Percentiles rank a stretch among this genome's conserved stretches.
These are phyloP conservation scores for Sinopyrophorus schimmeli DNA, from an alignment of 2,888 invertebrate genomes.

Conservation along the genomic window DNA sequence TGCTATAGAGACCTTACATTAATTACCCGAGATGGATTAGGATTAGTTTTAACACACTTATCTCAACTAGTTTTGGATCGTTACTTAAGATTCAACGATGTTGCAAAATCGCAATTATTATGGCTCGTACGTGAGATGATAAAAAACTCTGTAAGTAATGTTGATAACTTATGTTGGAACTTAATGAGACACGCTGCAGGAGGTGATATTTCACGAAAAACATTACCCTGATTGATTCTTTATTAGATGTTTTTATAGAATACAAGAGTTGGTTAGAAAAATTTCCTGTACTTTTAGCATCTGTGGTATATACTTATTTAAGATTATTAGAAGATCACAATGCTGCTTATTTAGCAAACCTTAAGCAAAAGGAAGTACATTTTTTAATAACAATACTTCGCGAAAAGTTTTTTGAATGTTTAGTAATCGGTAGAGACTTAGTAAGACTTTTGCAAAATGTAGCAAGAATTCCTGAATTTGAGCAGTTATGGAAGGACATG, in stretches of 20 bases:
- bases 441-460: slow-evolving; percentile 87
- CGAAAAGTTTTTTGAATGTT: slow-evolving; percentile 88
- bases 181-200: slow-evolving; percentile 93
- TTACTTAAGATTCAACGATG: slow-evolving; percentile 84
- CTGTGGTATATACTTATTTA: slow-evolving; percentile 92
- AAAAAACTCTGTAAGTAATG: slow-evolving; percentile 82
- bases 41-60: slow-evolving; percentile 77
- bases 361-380: slow-evolving; percentile 89
- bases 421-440: slow-evolving; percentile 89
- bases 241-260: slow-evolving; percentile 89
- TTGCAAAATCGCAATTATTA: slow-evolving; percentile 78
- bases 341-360: slow-evolving; percentile 68
- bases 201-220: slow-evolving; percentile 87
- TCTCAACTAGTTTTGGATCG: slow-evolving; percentile 86
- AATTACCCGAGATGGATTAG: slow-evolving; percentile 86
- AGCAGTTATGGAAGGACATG: slow-evolving; percentile 85
- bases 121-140: slow-evolving; percentile 94
- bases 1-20: slow-evolving; percentile 91
- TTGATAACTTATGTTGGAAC: slow-evolving; percentile 89
- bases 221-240: slow-evolving; percentile 84
- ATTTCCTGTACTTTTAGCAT: slow-evolving; percentile 83
- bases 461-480: slow-evolving; percentile 86
- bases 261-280: slow-evolving; percentile 90
- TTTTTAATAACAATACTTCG: slow-evolving; percentile 82
- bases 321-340: slow-evolving; percentile 93